Conservation (phyloP, 2,113 vertebrate species). For the Microcebus jonahi region DNA sequence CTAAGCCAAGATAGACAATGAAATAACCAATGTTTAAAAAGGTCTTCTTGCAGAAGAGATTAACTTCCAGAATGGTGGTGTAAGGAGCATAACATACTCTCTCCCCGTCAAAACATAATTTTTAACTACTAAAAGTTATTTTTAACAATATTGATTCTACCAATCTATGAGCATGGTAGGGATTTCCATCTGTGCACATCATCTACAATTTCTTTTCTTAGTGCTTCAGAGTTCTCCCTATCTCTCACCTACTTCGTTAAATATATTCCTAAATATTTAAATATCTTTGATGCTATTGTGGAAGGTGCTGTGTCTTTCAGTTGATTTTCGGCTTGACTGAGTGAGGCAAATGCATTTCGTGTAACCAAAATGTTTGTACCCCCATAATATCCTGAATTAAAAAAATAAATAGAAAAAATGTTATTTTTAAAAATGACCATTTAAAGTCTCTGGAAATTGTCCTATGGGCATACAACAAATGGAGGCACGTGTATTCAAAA, state of each 20-base stretch:
- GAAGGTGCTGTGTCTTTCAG: no score
- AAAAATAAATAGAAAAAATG: not conserved
- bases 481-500: not conserved
- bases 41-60: not conserved
- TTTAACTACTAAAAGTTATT: not conserved
- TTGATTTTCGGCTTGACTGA: no score
- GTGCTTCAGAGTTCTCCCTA: no score
- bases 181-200: no score
- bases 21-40: not conserved
- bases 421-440: not conserved
- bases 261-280: no score
- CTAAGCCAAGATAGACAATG: not conserved
- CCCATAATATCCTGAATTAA: no score
- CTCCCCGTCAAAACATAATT: not conserved
- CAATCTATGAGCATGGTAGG: no score
- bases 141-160: not conserved
- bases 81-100: not conserved
- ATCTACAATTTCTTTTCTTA: no score
- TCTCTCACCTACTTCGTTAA: no score
- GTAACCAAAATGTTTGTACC: no score
- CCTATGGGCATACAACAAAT: not conserved
- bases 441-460: not conserved
- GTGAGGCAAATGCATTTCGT: no score
- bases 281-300: no score
- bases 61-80: not conserved